phyloP scores from a whole-genome alignment of 2,888 invertebrate genomes.

The Perizoma flavofasciatum region DNA sequence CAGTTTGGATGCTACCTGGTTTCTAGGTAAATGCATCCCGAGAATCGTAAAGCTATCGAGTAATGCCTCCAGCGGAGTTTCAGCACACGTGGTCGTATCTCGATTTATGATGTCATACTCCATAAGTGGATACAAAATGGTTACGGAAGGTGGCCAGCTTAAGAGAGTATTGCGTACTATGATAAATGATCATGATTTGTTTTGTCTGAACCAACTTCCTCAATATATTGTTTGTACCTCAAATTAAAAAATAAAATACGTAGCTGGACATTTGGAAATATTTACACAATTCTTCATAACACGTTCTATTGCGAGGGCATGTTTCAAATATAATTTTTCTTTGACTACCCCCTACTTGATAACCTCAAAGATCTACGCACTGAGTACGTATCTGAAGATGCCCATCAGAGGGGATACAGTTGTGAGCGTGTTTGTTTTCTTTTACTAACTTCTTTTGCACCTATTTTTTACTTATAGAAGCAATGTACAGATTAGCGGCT shows the following conservation, averaged over 20 bases:
- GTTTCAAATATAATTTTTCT: no score
- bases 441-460: no score
- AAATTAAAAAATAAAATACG: not conserved
- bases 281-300: slow-evolving; percentile 4
- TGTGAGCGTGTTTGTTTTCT: not conserved
- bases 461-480: no score
- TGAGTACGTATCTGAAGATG: no score
- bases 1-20: not conserved
- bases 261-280: slow-evolving; percentile 9
- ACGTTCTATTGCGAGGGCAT: slow-evolving; percentile 2
- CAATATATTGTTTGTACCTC: slow-evolving; percentile 21
- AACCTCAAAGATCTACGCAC: no score
- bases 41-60: slow-evolving; percentile 26
- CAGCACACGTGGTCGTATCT: slow-evolving; percentile 35
- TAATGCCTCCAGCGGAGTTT: slow-evolving; percentile 35
- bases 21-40: not conserved
- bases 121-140: slow-evolving; percentile 44
- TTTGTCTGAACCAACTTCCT: slow-evolving; percentile 30
- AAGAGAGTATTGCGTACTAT: slow-evolving; percentile 39
- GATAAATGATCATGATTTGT: slow-evolving; percentile 37
- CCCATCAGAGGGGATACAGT: no score
- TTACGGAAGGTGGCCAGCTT: slow-evolving; percentile 45
- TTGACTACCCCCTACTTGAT: no score
- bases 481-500: no score
- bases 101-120: slow-evolving; percentile 49